Evolutionary conservation across 1,140 invertebrate genomes (phyloP), one percentile per base, ranked within the genome.

Genomic region (Cydia fagiglandana): DNA sequence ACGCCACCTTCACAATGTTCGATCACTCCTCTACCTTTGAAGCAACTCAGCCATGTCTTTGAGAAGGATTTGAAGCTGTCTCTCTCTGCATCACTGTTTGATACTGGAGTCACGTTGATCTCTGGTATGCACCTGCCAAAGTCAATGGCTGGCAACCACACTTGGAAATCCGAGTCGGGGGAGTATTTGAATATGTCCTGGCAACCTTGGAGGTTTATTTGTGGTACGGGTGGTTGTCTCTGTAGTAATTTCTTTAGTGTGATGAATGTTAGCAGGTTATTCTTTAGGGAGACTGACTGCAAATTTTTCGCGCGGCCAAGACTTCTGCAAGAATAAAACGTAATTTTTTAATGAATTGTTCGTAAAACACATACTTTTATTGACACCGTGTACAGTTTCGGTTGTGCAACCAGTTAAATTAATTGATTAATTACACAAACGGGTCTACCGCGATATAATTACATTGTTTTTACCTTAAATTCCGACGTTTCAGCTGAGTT

Each of bases 161-260:
- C 92, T 70, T 89, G 87, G 47, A 93, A 90, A 76, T 93, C 93
- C 0, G 88, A 91, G 61, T 93, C 91, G 13, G 89, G 88, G 5
- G 91, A 89, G 73, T 93, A 92, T 87, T 93, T 93, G 75, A 93
- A 93, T 78, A 93, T 93, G 74, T 91, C 86, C 64, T 88, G 83
- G 82, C 93, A 93, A 38, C 91, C 91, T 74, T 93, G 86, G 2
- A 93, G 84, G 75, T 93, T 87, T 7, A 93, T 90, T 76, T 91
- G 86, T 4, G 88, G 88, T 10, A 93, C 89, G n/a, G 91, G 88
- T 1, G 91, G 91, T 79, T 88, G 87, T 17, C 92, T 74, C 78
- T 92, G 91, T 13, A 93, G 80, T 45, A 93, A 75, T 81, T 93
- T 93, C 80, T 93, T 93, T n/a, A 93, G 75, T 61, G 92, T 90